Conservation (phyloP, 2,113 vertebrate genomes). For the Cynocephalus volans region DNA sequence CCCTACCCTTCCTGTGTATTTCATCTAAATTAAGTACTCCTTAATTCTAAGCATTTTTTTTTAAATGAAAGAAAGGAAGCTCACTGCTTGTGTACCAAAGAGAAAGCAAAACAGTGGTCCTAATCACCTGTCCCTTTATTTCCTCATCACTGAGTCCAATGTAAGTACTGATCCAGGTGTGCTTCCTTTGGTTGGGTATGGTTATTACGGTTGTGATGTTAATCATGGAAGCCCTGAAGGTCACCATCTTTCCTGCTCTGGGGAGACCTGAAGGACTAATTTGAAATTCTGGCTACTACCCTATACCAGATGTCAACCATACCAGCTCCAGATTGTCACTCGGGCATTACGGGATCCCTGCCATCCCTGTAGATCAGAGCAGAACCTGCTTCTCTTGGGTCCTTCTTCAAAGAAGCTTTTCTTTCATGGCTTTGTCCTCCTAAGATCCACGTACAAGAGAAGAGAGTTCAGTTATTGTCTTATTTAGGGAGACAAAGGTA, state of each 20-base stretch:
- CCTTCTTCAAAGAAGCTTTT: slow-evolving; percentile 1
- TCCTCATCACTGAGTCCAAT: background rate
- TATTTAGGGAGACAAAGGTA: background rate
- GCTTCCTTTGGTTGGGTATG: background rate
- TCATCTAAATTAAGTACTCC: slow-evolving; percentile 22
- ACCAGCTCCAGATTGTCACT: background rate
- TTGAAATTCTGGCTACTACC: slow-evolving; percentile 5
- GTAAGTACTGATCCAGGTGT: background rate
- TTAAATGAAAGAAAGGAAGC: slow-evolving; percentile 44
- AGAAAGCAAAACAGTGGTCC: slow-evolving; percentile 22
- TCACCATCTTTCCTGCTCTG: background rate
- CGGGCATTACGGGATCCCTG: background rate
- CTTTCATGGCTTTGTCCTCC: background rate
- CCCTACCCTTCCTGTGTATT: background rate
- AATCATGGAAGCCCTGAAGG: background rate
- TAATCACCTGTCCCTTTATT: slow-evolving; percentile 27
- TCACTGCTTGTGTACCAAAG: slow-evolving; percentile 33
- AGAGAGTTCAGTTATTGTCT: slow-evolving; percentile 25
- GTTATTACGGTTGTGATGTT: background rate
- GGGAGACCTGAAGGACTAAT: background rate
- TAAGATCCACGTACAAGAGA: background rate
- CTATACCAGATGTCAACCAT: background rate
- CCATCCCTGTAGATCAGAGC: background rate
- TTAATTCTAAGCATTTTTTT: slow-evolving; percentile 18
- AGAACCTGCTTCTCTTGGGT: slow-evolving; percentile 24